A percentile compares a stretch with the other conserved stretches of the same genome.
These are phyloP conservation scores for Poecile montanus DNA, from an alignment of 2,797 vertebrate genomes.

Conservation along the genomic window DNA sequence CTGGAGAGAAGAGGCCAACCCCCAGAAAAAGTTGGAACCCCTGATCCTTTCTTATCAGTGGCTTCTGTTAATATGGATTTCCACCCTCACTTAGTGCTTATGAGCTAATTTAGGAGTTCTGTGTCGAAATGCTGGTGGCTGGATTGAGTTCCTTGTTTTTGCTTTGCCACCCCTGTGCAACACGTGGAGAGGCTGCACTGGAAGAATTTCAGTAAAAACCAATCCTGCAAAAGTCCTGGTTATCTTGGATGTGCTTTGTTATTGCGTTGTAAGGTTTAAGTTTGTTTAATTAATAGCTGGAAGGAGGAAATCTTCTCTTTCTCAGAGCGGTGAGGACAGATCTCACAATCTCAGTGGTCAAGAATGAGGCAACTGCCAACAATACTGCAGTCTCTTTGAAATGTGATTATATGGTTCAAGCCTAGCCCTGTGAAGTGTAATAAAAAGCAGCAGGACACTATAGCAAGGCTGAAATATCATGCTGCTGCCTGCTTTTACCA, in stretches of 20 bases:
- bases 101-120: neutral
- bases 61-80: conserved; percentile 3
- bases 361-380: conserved; percentile 44
- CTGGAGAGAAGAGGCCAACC: neutral
- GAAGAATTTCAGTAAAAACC: neutral
- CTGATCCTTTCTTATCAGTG: neutral
- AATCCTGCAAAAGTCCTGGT: neutral
- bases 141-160: neutral
- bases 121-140: neutral
- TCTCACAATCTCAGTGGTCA: conserved; percentile 49
- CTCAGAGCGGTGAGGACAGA: neutral
- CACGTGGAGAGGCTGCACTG: neutral
- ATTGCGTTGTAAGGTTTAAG: neutral
- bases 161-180: neutral
- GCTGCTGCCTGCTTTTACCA: conserved; percentile 24
- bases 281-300: conserved; percentile 22
- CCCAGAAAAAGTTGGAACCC: neutral
- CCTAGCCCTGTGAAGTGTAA: conserved; percentile 50
- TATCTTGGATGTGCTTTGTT: neutral
- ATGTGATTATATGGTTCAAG: conserved; percentile 58
- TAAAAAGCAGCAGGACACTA: conserved; percentile 48
- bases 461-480: conserved; percentile 15
- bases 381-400: conserved; percentile 35
- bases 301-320: conserved; percentile 20
- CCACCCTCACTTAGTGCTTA: neutral